These are phyloP conservation scores for Pygoscelis antarcticus DNA, from an alignment of 2,113 vertebrate genomes.

Conservation along the genomic window DNA sequence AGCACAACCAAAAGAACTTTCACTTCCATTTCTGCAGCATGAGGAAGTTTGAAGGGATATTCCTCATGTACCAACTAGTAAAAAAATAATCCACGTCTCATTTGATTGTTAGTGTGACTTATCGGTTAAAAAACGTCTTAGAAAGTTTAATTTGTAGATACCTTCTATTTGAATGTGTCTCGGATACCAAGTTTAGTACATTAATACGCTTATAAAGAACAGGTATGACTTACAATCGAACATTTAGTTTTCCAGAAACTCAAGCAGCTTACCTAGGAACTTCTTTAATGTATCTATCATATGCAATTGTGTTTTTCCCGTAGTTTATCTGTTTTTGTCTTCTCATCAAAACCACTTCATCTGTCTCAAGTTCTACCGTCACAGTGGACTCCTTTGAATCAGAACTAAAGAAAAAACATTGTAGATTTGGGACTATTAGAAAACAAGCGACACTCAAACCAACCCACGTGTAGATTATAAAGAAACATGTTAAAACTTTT, in stretches of 20 bases:
- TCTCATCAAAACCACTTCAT: conserved; percentile 87
- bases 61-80: neutral
- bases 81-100: neutral
- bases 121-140: neutral
- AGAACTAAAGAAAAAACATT: conserved; percentile 74
- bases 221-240: neutral
- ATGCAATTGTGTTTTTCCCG: conserved; percentile 94
- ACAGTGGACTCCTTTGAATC: conserved; percentile 86
- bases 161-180: neutral
- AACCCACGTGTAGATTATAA: neutral
- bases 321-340: conserved; percentile 98
- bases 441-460: neutral
- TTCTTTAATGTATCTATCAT: conserved; percentile 90
- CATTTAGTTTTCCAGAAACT: neutral
- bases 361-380: conserved; percentile 86
- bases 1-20: neutral
- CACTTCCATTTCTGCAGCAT: neutral
- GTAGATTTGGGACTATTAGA: neutral
- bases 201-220: neutral
- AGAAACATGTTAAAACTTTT: neutral
- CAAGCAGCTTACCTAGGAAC: conserved; percentile 85
- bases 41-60: neutral
- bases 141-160: neutral
- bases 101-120: neutral
- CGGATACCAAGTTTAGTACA: neutral